Evolutionary conservation across 2,888 invertebrate genomes (phyloP).

Genomic region (Andrena praecox): DNA sequence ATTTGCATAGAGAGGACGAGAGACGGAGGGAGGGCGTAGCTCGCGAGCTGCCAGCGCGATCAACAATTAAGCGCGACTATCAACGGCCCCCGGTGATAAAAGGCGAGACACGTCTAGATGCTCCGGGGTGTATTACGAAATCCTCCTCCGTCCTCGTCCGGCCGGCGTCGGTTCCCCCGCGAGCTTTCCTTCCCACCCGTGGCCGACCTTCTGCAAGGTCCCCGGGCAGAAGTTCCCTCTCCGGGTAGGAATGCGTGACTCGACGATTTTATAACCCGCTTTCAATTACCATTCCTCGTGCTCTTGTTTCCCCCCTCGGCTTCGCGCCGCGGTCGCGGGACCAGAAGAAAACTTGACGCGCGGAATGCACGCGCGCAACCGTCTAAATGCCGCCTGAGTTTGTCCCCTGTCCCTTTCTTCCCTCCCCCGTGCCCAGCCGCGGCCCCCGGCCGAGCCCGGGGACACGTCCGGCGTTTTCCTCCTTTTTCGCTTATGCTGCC

Average conservation of each 20-base stretch:
- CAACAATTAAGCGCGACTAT: not conserved
- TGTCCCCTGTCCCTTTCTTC: constrained; percentile 41
- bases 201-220: constrained; percentile 69
- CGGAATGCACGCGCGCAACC: constrained; percentile 47
- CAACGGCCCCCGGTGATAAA: constrained; percentile 8
- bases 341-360: constrained; percentile 50
- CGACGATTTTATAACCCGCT: constrained; percentile 76
- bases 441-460: not conserved
- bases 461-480: constrained; percentile 22
- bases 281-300: constrained; percentile 73
- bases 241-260: constrained; percentile 74
- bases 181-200: not conserved
- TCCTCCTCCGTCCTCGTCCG: not conserved
- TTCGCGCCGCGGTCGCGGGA: constrained; percentile 20
- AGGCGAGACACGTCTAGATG: no score
- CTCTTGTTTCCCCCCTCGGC: constrained; percentile 59
- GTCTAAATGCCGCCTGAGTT: constrained; percentile 59
- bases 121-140: not conserved
- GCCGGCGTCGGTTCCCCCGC: not conserved
- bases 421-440: not conserved
- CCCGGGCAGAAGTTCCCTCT: constrained; percentile 36
- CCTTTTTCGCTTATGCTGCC: constrained; percentile 40
- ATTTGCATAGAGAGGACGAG: not conserved
- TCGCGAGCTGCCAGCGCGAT: constrained; percentile 7
- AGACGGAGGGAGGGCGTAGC: not conserved